Percentiles rank a stretch among this genome's conserved stretches.
phyloP scores from a whole-genome alignment of 2,888 invertebrate genomes.

The Rhyacophila evoluta region DNA sequence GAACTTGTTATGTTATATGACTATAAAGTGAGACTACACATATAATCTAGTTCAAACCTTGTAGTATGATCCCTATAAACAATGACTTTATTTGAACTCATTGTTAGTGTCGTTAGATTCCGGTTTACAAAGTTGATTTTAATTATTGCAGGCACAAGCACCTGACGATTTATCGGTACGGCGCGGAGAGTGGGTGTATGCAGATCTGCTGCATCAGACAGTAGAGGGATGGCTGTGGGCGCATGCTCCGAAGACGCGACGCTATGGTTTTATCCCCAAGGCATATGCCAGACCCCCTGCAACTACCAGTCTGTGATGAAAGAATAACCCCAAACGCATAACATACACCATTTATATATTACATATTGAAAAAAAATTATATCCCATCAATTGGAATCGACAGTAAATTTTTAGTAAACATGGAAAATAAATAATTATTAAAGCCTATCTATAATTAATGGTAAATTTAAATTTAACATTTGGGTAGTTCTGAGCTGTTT shows the following conservation, averaged over 20 bases:
- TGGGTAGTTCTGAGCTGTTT: too few relatives aligned
- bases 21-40: conserved; percentile 79
- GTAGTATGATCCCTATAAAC: too few relatives aligned
- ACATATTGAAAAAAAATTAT: too few relatives aligned
- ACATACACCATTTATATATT: neutral
- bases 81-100: too few relatives aligned
- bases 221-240: conserved; percentile 97
- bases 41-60: too few relatives aligned
- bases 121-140: too few relatives aligned
- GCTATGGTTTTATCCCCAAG: conserved; percentile 96
- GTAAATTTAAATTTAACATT: too few relatives aligned
- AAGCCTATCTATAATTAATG: too few relatives aligned
- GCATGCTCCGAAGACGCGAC: conserved; percentile 91
- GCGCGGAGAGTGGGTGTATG: conserved; percentile 95
- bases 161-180: conserved; percentile 92
- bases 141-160: conserved; percentile 93
- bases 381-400: too few relatives aligned
- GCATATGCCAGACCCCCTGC: conserved; percentile 94
- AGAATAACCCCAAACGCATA: conserved; percentile 7
- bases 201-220: conserved; percentile 92
- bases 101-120: too few relatives aligned
- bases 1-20: conserved; percentile 95
- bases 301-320: conserved; percentile 79
- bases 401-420: too few relatives aligned
- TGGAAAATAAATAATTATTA: too few relatives aligned